A percentile compares a stretch with the other conserved stretches of the same genome.
Evolutionary conservation across 2,113 vertebrate genomes (phyloP).

Genomic region (Sinocyclocheilus maitianheensis): DNA sequence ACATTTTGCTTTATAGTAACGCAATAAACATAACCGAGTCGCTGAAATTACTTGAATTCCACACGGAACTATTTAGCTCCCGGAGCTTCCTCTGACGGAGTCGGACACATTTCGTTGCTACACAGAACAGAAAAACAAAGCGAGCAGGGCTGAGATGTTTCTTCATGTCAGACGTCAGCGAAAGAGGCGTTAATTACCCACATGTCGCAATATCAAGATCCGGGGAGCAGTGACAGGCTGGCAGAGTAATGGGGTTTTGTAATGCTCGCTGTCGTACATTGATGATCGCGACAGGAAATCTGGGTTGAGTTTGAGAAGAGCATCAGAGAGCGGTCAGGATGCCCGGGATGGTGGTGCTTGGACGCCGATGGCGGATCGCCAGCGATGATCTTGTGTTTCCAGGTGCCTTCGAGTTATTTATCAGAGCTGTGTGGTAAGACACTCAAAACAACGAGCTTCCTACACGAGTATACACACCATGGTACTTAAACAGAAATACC

Average conservation of each 20-base stretch:
- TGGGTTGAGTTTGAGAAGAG: not conserved
- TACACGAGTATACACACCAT: not conserved
- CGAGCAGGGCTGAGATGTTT: too few species aligned
- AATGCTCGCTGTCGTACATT: not conserved
- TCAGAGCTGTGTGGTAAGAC: conserved; percentile 85
- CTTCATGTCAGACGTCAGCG: not conserved
- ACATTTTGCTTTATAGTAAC: not conserved
- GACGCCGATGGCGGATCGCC: conserved; percentile 91
- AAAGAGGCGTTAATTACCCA: not conserved
- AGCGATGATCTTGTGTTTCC: conserved; percentile 96
- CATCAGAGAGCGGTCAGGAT: conserved; percentile 66
- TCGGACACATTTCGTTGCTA: conserved; percentile 28
- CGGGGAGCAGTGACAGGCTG: not conserved
- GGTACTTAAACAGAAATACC: not conserved
- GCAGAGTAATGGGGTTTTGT: not conserved
- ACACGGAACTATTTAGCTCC: conserved; percentile 6
- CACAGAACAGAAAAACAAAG: conserved; percentile 40
- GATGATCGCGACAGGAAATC: not conserved
- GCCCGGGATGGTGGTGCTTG: conserved; percentile 88
- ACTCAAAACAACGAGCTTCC: not conserved
- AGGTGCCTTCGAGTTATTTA: conserved; percentile 82
- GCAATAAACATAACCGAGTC: not conserved
- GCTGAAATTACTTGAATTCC: not conserved
- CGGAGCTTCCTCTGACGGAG: not conserved
- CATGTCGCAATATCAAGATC: not conserved